phyloP scores from a whole-genome alignment of 2,888 invertebrate genomes.

The Hemicrepidius hirtus region DNA sequence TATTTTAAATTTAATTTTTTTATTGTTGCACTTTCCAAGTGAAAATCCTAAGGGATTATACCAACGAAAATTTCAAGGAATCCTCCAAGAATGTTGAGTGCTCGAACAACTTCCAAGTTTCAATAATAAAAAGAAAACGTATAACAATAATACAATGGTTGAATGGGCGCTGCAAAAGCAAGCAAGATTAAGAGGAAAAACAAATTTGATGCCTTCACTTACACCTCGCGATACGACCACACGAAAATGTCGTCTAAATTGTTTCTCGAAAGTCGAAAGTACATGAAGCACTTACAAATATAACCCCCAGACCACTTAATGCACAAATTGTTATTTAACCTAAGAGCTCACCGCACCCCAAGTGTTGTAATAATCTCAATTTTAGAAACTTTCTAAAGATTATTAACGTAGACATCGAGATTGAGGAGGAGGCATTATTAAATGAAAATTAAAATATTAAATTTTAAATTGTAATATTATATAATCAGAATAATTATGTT shows the following conservation, averaged over 20 bases:
- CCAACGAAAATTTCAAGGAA: too few relatives aligned
- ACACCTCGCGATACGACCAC: neutral
- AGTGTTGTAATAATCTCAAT: neutral
- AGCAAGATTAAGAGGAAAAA: constrained; percentile 1
- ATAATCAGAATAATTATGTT: too few relatives aligned
- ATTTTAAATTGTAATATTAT: too few relatives aligned
- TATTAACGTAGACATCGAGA: neutral
- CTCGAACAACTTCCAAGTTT: neutral
- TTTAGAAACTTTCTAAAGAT: neutral
- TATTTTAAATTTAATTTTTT: too few relatives aligned
- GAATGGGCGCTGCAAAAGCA: neutral
- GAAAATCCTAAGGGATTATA: too few relatives aligned
- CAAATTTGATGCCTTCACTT: neutral
- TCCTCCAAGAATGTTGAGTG: too few relatives aligned
- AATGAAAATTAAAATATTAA: too few relatives aligned
- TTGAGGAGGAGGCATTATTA: too few relatives aligned
- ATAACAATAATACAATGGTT: constrained; percentile 7
- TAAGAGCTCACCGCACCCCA: neutral
- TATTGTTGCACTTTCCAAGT: too few relatives aligned
- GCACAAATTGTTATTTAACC: constrained; percentile 1
- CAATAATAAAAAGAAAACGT: neutral
- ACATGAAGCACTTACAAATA: neutral
- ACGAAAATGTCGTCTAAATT: constrained; percentile 5
- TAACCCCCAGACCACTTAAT: constrained; percentile 8
- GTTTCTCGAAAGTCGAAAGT: constrained; percentile 19